Conservation (phyloP, 2,888 invertebrate species). For the Chrysina gloriosa region DNA sequence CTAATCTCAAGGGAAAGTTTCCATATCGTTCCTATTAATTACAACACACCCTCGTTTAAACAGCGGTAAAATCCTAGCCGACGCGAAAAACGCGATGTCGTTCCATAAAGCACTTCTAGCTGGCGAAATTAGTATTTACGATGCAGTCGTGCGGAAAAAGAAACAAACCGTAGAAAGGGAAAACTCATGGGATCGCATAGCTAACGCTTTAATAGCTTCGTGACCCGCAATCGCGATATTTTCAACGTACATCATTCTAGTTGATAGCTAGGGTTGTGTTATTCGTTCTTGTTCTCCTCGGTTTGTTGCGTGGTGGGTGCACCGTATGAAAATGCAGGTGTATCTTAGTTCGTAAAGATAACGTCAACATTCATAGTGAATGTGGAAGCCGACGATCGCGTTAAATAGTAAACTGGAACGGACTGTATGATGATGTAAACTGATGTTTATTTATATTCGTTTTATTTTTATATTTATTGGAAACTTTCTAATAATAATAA, state of each 20-base stretch:
- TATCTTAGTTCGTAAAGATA: too few species aligned
- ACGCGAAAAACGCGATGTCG: constrained; percentile 6
- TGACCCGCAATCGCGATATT: constrained; percentile 12
- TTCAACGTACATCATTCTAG: background rate
- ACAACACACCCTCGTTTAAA: background rate
- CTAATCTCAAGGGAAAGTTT: background rate
- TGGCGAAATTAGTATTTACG: constrained; percentile 18
- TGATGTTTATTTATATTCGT: too few species aligned
- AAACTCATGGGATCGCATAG: background rate
- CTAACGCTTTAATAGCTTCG: constrained; percentile 21
- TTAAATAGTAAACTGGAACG: too few species aligned
- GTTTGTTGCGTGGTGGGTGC: too few species aligned
- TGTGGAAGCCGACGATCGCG: too few species aligned
- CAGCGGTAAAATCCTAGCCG: background rate
- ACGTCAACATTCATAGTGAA: too few species aligned
- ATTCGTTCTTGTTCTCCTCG: too few species aligned
- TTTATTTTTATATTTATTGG: too few species aligned
- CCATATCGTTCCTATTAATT: background rate
- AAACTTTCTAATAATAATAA: too few species aligned
- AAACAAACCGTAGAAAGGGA: background rate
- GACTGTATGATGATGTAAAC: too few species aligned
- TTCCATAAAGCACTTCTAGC: background rate
- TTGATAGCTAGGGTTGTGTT: background rate
- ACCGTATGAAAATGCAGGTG: too few species aligned
- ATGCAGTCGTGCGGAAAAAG: constrained; percentile 12